Conservation (phyloP, 2,113 vertebrate species). For the Chaetorhynchus papuensis region DNA sequence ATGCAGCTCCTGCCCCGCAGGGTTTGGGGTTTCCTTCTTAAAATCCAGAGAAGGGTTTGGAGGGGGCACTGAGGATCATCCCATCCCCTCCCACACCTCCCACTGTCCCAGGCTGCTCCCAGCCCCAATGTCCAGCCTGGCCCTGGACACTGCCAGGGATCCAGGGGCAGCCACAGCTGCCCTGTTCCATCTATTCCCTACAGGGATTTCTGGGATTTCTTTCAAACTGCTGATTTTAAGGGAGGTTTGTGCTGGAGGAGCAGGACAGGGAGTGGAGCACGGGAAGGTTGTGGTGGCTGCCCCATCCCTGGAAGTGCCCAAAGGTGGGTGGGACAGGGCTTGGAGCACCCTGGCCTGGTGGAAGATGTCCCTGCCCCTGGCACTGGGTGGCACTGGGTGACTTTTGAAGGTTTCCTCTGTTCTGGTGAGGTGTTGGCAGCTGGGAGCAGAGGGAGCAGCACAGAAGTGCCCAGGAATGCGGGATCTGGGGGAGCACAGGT, state of each 20-base stretch:
- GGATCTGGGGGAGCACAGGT: accelerated
- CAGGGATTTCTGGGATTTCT: background rate
- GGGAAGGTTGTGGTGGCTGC: background rate
- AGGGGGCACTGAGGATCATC: background rate
- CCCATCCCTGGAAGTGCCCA: background rate
- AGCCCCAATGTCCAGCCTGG: background rate
- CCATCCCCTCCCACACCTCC: background rate
- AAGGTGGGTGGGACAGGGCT: background rate
- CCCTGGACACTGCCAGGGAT: background rate
- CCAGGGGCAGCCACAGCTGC: background rate
- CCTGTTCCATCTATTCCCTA: accelerated
- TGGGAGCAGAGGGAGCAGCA: background rate
- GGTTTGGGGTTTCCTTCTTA: background rate
- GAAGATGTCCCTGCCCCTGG: background rate
- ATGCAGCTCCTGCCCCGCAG: background rate
- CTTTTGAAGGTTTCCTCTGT: background rate
- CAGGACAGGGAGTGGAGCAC: accelerated
- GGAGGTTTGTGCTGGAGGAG: background rate
- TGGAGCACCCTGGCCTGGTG: background rate
- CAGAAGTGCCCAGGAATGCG: accelerated
- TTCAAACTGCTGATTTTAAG: background rate
- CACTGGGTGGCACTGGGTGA: background rate
- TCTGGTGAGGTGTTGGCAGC: background rate
- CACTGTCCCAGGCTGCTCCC: background rate
- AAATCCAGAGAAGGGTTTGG: background rate